A percentile compares a stretch with the other conserved stretches of the same genome.
Evolutionary conservation across 1,140 invertebrate genomes (phyloP).

Genomic region (Aradophagus sp.): DNA sequence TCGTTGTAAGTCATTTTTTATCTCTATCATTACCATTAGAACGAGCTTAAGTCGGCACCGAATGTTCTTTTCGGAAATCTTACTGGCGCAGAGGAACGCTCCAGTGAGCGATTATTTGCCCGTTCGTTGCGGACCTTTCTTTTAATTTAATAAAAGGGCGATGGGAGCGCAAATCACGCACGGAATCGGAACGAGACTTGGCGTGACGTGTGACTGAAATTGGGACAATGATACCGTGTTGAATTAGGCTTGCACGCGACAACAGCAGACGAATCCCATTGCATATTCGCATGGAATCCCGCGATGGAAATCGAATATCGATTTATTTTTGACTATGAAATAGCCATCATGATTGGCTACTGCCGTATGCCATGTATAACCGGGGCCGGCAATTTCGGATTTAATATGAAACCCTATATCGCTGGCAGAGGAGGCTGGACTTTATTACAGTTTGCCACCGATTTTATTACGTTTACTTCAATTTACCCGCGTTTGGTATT

Average conservation of each 20-base stretch:
- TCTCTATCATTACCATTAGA: slow-evolving; percentile 16
- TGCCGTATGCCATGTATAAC: slow-evolving; percentile 20
- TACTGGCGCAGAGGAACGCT: slow-evolving; percentile 5
- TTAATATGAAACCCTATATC: slow-evolving; percentile 47
- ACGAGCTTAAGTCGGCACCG: slow-evolving; percentile 7
- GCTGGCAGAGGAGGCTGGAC: slow-evolving; percentile 13
- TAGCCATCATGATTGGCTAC: slow-evolving; percentile 47
- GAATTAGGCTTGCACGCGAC: slow-evolving; percentile 37
- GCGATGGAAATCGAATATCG: slow-evolving; percentile 49
- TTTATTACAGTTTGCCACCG: slow-evolving; percentile 40
- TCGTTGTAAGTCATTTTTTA: slow-evolving; percentile 11
- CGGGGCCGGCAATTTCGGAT: slow-evolving; percentile 35
- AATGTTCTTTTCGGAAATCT: neutral
- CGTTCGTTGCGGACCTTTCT: slow-evolving; percentile 12
- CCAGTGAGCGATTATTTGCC: slow-evolving; percentile 6
- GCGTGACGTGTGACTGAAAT: slow-evolving; percentile 28
- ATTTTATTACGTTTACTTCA: slow-evolving; percentile 40
- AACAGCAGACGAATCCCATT: slow-evolving; percentile 11
- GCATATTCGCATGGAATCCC: slow-evolving; percentile 31
- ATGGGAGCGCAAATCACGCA: slow-evolving; percentile 18
- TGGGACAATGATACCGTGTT: slow-evolving; percentile 23
- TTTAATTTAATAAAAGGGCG: slow-evolving; percentile 34
- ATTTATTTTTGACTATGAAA: slow-evolving; percentile 53
- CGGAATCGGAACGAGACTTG: slow-evolving; percentile 28
- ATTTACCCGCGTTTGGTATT: too few relatives aligned